Evolutionary conservation across 2,797 vertebrate genomes (phyloP).

Genomic region (Spheniscus humboldti): DNA sequence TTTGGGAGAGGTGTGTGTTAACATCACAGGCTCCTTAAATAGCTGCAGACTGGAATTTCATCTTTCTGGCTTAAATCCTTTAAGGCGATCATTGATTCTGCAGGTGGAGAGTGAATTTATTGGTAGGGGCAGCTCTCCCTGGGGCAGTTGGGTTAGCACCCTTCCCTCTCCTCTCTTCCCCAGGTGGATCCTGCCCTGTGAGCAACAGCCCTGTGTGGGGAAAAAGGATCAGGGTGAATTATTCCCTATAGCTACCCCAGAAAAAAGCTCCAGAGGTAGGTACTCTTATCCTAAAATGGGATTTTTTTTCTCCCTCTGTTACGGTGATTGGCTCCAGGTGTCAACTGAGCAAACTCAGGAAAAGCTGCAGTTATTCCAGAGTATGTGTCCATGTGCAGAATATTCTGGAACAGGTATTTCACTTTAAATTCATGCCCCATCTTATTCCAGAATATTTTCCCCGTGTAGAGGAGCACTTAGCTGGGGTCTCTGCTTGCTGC

Average conservation of each 20-base stretch:
- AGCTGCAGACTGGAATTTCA: not conserved
- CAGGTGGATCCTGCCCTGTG: accelerated
- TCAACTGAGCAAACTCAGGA: not conserved
- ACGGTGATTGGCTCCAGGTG: not conserved
- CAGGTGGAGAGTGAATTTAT: not conserved
- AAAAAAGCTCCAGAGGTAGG: not conserved
- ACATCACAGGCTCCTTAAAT: too few species aligned
- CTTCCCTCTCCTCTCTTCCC: not conserved
- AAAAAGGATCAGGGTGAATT: not conserved
- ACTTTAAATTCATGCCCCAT: constrained; percentile 11
- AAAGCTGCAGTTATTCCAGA: not conserved
- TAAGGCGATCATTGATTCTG: not conserved
- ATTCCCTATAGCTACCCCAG: not conserved
- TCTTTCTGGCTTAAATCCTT: not conserved
- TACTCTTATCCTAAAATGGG: not conserved
- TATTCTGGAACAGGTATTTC: constrained; percentile 5
- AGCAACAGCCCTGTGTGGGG: accelerated
- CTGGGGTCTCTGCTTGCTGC: constrained; percentile 40
- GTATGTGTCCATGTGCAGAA: not conserved
- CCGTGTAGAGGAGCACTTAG: constrained; percentile 33
- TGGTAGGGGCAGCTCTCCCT: too few species aligned
- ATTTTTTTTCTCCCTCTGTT: not conserved
- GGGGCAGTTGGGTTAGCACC: too few species aligned
- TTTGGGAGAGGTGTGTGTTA: not conserved
- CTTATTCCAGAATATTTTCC: constrained; percentile 26